A percentile compares a stretch with the other conserved stretches of the same genome.
Conservation (phyloP, 2,113 vertebrate species). For the Setophaga kirtlandii region DNA sequence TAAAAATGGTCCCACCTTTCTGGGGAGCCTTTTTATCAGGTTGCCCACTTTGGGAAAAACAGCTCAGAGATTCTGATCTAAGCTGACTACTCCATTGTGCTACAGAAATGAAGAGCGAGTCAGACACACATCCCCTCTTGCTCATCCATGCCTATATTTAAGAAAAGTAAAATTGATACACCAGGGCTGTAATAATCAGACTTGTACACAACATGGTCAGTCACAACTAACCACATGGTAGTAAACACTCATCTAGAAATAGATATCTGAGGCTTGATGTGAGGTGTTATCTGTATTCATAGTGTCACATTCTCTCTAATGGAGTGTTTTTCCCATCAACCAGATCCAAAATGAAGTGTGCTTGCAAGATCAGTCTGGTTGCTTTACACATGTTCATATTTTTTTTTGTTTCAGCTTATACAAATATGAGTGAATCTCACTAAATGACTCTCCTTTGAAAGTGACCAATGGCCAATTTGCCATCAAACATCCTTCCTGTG, state of each 20-base stretch:
- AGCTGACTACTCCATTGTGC: not conserved
- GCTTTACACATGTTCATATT: not conserved
- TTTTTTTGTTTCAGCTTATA: conserved; percentile 9
- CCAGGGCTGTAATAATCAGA: not conserved
- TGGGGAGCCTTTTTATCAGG: not conserved
- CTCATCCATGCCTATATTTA: accelerated
- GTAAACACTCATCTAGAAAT: conserved; percentile 37
- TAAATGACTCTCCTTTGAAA: conserved; percentile 53
- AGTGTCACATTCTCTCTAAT: not conserved
- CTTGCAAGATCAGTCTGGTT: not conserved
- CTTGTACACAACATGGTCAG: not conserved
- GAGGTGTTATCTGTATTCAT: not conserved
- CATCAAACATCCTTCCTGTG: conserved; percentile 33
- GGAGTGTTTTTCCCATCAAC: conserved; percentile 37
- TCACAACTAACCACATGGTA: not conserved
- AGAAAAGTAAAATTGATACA: not conserved
- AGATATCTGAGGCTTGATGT: not conserved
- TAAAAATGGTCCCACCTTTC: not conserved
- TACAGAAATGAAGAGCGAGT: not conserved
- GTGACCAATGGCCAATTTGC: not conserved
- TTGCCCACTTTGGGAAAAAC: not conserved
- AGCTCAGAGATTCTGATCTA: not conserved
- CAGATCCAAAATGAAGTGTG: not conserved
- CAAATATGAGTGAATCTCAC: conserved; percentile 50
- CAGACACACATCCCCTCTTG: not conserved